These are phyloP conservation scores for Pollenia griseotomentosa DNA, from an alignment of 2,888 invertebrate species.

Conservation along the genomic window DNA sequence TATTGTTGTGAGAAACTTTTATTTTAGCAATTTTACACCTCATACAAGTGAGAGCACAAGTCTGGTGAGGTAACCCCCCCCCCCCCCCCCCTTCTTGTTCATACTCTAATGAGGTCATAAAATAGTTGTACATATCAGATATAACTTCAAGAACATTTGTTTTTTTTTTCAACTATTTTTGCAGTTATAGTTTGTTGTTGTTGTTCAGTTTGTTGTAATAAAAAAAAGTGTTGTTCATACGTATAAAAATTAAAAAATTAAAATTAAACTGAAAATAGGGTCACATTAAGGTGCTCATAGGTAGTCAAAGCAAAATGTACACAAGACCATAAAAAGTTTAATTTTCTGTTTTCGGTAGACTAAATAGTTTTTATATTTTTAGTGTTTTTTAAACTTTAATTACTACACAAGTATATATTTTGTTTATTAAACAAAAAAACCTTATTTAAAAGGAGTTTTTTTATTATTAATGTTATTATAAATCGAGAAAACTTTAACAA, in stretches of 20 bases:
- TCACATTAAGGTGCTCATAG: constrained; percentile 59
- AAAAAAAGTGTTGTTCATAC: constrained; percentile 35
- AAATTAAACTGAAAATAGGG: constrained; percentile 52
- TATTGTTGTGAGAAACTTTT: background rate
- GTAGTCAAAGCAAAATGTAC: constrained; percentile 54
- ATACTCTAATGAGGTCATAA: constrained; percentile 67
- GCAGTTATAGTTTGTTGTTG: constrained; percentile 1
- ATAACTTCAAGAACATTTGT: constrained; percentile 55
- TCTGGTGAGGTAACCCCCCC: background rate
- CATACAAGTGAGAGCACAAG: constrained; percentile 1
- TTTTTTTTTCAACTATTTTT: constrained; percentile 18
- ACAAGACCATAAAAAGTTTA: constrained; percentile 8
- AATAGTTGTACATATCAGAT: constrained; percentile 56
- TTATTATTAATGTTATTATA: no score
- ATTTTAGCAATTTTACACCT: constrained; percentile 50
- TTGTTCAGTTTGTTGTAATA: constrained; percentile 45
- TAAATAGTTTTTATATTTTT: constrained; percentile 3
- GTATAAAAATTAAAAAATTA: constrained; percentile 47
- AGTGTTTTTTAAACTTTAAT: background rate
- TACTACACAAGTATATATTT: background rate
- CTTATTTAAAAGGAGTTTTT: no score
- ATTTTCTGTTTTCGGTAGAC: constrained; percentile 28
- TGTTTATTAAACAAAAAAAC: no score
- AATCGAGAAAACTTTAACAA: no score
- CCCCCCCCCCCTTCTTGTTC: background rate